Conservation (phyloP, 2,797 vertebrate species). For the Mus minutoides region DNA sequence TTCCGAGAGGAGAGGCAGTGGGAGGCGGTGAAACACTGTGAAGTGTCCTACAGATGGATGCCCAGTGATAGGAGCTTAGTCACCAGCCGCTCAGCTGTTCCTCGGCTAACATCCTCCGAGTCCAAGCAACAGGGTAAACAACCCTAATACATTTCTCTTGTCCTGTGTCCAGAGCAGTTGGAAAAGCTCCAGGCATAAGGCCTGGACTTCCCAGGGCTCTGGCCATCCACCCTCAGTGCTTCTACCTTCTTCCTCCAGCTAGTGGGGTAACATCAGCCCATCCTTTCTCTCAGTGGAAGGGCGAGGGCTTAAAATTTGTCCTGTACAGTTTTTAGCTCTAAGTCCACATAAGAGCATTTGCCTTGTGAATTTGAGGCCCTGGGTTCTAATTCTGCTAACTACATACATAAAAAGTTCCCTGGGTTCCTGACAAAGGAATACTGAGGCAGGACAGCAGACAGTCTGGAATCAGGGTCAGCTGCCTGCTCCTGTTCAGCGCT, state of each 20-base stretch:
- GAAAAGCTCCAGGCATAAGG: neutral
- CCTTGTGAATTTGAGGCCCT: neutral
- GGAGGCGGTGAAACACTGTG: conserved; percentile 62
- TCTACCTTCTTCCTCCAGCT: neutral
- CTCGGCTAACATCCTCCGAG: conserved; percentile 38
- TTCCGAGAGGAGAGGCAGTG: neutral
- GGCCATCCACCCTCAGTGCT: neutral
- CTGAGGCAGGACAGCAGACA: neutral
- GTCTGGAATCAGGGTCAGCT: neutral
- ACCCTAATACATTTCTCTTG: conserved; percentile 50
- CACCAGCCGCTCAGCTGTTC: conserved; percentile 72
- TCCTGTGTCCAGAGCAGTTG: neutral
- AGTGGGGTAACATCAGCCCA: neutral
- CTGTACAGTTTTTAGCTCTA: conserved; percentile 27
- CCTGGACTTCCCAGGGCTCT: neutral
- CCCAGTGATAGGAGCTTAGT: conserved; percentile 63
- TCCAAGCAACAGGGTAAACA: conserved; percentile 76
- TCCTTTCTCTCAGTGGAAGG: neutral
- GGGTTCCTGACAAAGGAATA: neutral
- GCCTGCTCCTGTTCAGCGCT: neutral
- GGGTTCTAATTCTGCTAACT: neutral
- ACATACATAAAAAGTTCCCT: neutral
- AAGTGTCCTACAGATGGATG: conserved; percentile 61
- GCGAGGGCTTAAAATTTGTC: neutral
- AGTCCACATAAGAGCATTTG: neutral